Base-by-base conservation (phyloP, 2,113 vertebrate species). In the Calidris pygmaea region DNA sequence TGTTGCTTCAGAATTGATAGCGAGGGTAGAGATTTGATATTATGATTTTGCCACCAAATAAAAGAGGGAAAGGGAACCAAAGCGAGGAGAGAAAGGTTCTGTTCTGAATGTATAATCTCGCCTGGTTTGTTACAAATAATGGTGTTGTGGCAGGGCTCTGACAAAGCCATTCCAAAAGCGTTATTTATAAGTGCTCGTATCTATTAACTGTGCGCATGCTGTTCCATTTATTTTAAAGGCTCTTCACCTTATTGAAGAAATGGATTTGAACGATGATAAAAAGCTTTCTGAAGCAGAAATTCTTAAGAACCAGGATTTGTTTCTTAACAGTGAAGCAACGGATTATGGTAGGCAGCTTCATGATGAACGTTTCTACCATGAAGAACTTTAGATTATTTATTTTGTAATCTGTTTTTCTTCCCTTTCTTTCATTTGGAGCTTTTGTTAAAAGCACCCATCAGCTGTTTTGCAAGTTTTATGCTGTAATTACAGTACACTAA, bases 311-410 rank as follows among this genome's bases (percentile, higher is more conserved):
- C 98, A 98, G 94, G 99, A 99, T 68, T 98, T 98, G 67, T 99
- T 99, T 90, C 98, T 99, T 87, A 99, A 98, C 97, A 99, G 99
- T 3, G 99, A 99, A 98, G 99, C 99, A 63, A 99, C 99, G 2
- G 99, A 99, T 97, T 99, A 99, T 12, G 99, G 99, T 84, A 98
- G 99, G 81, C 99, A 98, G 96, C 98, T 98, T 50, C 98, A 98
- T 5, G 98, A 98, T 26, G 96, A 98, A 72, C 97, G 97, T 67
- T 98, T 98, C 93, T 98, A 98, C 89, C 98, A 98, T 1, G 98
- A 98, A 50, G 98, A 98, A 93, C 98, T 98, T 22, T 98, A 98
- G 94, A 70, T 66, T 91, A 95, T 86, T 95, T 93, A 93, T 94
- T 93, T 96, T 45, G 60, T 74, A 84, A 73, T 67, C 59, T 73